Conservation (phyloP, 2,113 vertebrate species). For the Menidia beryllina region DNA sequence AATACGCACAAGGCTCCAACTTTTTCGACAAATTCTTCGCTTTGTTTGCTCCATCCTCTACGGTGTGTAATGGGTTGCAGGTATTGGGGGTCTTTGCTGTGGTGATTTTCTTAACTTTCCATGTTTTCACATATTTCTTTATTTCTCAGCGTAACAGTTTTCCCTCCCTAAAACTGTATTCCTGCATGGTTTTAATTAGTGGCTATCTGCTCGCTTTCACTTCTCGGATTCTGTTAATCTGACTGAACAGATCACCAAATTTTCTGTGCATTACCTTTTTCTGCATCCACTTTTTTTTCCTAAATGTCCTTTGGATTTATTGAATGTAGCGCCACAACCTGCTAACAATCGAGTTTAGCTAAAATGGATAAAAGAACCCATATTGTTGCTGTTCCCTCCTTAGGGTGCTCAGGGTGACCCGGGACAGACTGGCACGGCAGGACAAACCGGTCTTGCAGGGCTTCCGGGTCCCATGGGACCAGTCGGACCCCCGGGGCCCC, state of each 20-base stretch:
- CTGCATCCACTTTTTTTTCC: neutral
- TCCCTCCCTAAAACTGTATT: neutral
- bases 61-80: constrained; percentile 58
- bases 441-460: constrained; percentile 84
- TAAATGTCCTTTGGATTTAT: neutral
- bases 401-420: constrained; percentile 85
- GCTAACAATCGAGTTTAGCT: neutral
- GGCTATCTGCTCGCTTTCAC: neutral
- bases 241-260: too few species aligned
- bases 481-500: constrained; percentile 85
- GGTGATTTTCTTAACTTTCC: constrained; percentile 10
- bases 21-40: constrained; percentile 71
- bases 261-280: neutral
- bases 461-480: constrained; percentile 90
- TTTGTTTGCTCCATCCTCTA: constrained; percentile 61
- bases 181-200: neutral
- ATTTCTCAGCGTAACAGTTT: neutral
- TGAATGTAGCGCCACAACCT: neutral
- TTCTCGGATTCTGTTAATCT: neutral
- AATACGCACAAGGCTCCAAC: constrained; percentile 55
- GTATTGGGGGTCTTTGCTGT: constrained; percentile 56
- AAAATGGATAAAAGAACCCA: neutral
- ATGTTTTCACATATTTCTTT: neutral
- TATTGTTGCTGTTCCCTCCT: neutral
- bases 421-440: constrained; percentile 79